Conservation (phyloP, 2,797 vertebrate species). For the Protonibea diacanthus region DNA sequence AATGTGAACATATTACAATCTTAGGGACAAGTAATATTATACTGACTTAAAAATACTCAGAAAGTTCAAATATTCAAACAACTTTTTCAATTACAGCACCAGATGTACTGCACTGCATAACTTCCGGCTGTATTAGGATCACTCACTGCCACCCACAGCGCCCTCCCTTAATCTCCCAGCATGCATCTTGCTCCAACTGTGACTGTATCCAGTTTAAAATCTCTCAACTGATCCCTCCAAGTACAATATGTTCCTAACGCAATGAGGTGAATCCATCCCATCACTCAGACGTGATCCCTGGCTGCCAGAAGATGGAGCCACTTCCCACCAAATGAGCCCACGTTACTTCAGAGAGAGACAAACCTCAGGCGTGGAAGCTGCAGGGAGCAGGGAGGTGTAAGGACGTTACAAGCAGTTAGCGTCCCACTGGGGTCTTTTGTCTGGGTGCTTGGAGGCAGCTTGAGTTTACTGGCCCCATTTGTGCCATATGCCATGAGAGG, state of each 20-base stretch:
- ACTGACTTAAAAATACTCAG: not conserved
- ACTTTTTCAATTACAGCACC: not conserved
- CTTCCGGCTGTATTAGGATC: constrained; percentile 34
- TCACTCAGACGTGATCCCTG: not conserved
- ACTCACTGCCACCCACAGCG: constrained; percentile 24
- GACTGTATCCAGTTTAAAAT: constrained; percentile 61
- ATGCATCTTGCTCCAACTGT: constrained; percentile 59
- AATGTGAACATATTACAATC: not conserved
- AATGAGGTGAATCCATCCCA: constrained; percentile 21
- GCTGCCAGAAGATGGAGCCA: constrained; percentile 70
- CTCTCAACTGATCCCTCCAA: constrained; percentile 59
- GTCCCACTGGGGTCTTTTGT: constrained; percentile 78
- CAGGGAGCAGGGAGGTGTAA: constrained; percentile 49
- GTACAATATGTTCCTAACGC: constrained; percentile 66
- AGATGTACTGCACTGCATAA: not conserved
- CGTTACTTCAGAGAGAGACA: too few species aligned
- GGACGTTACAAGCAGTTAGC: constrained; percentile 68
- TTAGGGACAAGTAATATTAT: not conserved
- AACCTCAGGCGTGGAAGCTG: constrained; percentile 18
- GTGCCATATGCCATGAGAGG: constrained; percentile 73
- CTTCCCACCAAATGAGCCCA: constrained; percentile 52
- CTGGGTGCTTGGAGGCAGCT: constrained; percentile 61
- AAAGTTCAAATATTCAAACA: not conserved
- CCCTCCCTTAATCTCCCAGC: constrained; percentile 55
- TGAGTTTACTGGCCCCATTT: constrained; percentile 67